These are phyloP conservation scores for Tethea ocularis DNA, from an alignment of 2,888 invertebrate genomes.

Conservation along the genomic window DNA sequence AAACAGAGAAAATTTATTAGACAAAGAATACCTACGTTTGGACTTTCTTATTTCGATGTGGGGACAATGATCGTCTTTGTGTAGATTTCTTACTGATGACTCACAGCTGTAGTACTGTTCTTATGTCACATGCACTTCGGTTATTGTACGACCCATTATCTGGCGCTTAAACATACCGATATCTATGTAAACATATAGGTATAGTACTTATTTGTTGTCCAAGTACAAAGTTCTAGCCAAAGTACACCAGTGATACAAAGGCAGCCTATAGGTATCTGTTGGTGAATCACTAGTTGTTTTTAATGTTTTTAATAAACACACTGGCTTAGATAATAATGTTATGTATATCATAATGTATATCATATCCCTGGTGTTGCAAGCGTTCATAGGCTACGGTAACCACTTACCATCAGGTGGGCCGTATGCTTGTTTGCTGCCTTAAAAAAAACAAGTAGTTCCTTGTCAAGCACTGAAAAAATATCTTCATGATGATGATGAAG, in stretches of 20 bases:
- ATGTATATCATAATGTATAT: too few relatives aligned
- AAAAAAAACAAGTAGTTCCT: too few relatives aligned
- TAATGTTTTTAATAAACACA: background rate
- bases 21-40: constrained; percentile 18
- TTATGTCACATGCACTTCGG: constrained; percentile 6
- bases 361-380: too few relatives aligned
- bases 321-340: background rate
- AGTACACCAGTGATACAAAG: background rate
- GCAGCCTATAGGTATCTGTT: background rate
- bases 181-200: background rate
- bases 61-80: constrained; percentile 17
- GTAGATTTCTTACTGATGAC: constrained; percentile 11
- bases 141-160: constrained; percentile 4
- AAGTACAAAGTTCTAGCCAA: background rate
- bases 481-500: too few relatives aligned
- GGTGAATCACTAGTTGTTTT: background rate
- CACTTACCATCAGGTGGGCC: too few relatives aligned
- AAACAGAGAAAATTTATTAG: background rate
- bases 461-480: too few relatives aligned
- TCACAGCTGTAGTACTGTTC: constrained; percentile 7
- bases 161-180: background rate
- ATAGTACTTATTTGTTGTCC: background rate
- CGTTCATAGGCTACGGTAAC: too few relatives aligned
- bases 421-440: too few relatives aligned
- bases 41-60: constrained; percentile 8